Evolutionary conservation across 2,797 vertebrate species (phyloP), one percentile per base, ranked within the genome.

Genomic region (Notoglanidium macrostoma): DNA sequence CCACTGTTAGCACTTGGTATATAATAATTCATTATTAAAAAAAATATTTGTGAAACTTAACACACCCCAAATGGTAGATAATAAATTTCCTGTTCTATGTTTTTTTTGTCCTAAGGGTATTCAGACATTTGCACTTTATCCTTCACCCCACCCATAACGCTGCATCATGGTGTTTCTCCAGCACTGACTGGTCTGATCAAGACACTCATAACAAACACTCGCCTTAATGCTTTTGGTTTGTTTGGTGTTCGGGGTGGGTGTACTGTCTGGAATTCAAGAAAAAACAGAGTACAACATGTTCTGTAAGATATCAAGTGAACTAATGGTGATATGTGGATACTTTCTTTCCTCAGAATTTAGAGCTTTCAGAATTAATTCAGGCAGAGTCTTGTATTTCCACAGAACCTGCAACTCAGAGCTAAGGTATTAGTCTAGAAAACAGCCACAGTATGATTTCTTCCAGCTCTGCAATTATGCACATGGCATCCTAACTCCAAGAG

Each of bases 201-300:
- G 44, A 83, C 46, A 7, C 49, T 26, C 65, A 40, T 7, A 55
- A 21, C 29, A 72, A 19, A 83, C 44, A 10, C 32, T 29, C 0
- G 3, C 9, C 10, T 40, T 72, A 57, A 57, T 70, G 35, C 82
- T 78, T 57, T 80, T 32, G 82, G 19, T 79, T 85, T 67, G 73
- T 68, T 26, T 61, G 17, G 19, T 86, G n/a, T 67, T 68, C 51
- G 57, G 59, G 59, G 46, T 4, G 73, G 44, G 59, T 32, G 26
- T 1, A 5, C 84, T 29, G 35, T 77, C 35, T 32, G 57, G 83
- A 85, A 85, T 59, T 76, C 40, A n/a, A 23, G 70, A 77, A 85
- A 85, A 85, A 19, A 85, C 54, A 15, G 61, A 85, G 84, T 67
- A 78, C 84, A 26, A n/a, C 73, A 65, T 77, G 73, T 77, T 55